Evolutionary conservation across 1,140 invertebrate species (phyloP).

Genomic region (Nomia melanderi): DNA sequence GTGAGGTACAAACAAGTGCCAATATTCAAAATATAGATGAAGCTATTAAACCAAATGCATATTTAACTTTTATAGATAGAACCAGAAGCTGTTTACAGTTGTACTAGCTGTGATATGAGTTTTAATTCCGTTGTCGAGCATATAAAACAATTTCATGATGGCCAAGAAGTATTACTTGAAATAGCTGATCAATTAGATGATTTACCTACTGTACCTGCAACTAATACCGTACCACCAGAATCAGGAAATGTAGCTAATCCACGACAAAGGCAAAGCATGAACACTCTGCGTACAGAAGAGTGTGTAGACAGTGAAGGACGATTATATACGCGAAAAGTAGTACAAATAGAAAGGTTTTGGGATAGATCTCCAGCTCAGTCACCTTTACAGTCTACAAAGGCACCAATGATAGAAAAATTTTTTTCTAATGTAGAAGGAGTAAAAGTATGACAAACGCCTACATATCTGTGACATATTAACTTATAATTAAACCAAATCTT

Average conservation of each 20-base stretch:
- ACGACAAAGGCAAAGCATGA: constrained; percentile 74
- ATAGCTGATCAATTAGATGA: constrained; percentile 74
- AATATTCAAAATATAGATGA: neutral
- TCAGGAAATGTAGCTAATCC: constrained; percentile 46
- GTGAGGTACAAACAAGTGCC: constrained; percentile 60
- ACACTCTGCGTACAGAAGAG: constrained; percentile 79
- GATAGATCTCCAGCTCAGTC: constrained; percentile 64
- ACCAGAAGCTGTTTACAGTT: constrained; percentile 82
- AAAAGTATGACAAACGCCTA: constrained; percentile 62
- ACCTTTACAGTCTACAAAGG: constrained; percentile 63
- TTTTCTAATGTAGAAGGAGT: constrained; percentile 78
- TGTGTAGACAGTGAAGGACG: constrained; percentile 80
- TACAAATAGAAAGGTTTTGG: constrained; percentile 83
- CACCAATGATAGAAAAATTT: constrained; percentile 79
- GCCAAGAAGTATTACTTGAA: constrained; percentile 85
- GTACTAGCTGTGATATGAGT: constrained; percentile 84
- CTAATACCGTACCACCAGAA: constrained; percentile 40
- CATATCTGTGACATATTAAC: neutral
- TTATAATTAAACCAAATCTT: neutral
- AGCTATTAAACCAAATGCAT: neutral
- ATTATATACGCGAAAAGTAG: constrained; percentile 81
- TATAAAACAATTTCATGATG: constrained; percentile 84
- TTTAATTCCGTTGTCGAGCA: constrained; percentile 85
- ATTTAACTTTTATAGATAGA: constrained; percentile 59
- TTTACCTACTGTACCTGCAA: constrained; percentile 42